These are phyloP conservation scores for Nycticryphes semicollaris DNA, from an alignment of 2,113 vertebrate genomes.

Conservation along the genomic window DNA sequence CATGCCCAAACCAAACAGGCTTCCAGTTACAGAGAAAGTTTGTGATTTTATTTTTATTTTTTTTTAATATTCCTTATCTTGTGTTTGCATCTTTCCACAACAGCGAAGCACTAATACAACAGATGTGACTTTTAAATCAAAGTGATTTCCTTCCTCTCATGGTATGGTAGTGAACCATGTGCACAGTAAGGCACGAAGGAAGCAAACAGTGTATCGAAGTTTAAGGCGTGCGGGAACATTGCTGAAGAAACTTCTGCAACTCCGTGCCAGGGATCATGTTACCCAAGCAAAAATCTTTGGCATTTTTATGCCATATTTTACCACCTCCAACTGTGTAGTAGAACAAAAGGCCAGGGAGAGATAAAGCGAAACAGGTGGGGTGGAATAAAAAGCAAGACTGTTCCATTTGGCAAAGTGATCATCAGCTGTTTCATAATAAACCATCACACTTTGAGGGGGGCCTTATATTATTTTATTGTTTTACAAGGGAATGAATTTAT, in stretches of 20 bases:
- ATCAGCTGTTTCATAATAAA: slow-evolving; percentile 31
- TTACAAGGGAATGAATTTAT: neutral
- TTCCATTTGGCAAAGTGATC: neutral
- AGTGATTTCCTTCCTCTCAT: neutral
- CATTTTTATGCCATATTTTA: slow-evolving; percentile 36
- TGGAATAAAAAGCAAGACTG: slow-evolving; percentile 21
- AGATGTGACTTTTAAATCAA: slow-evolving; percentile 14
- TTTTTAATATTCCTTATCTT: neutral
- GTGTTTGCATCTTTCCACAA: neutral
- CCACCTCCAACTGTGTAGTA: slow-evolving; percentile 16
- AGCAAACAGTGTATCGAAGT: neutral
- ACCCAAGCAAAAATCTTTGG: slow-evolving; percentile 43
- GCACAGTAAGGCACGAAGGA: neutral
- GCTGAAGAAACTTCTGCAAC: neutral
- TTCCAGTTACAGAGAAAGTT: neutral
- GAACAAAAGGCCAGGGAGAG: neutral
- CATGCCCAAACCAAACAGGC: neutral
- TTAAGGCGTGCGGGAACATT: neutral
- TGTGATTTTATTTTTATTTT: neutral
- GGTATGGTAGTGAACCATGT: neutral
- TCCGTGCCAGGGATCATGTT: neutral
- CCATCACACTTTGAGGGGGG: neutral
- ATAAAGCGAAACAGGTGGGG: slow-evolving; percentile 47
- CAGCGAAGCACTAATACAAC: neutral
- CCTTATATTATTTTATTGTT: neutral